Conservation (phyloP, 2,888 invertebrate genomes). For the Tryphoninae sp. region DNA sequence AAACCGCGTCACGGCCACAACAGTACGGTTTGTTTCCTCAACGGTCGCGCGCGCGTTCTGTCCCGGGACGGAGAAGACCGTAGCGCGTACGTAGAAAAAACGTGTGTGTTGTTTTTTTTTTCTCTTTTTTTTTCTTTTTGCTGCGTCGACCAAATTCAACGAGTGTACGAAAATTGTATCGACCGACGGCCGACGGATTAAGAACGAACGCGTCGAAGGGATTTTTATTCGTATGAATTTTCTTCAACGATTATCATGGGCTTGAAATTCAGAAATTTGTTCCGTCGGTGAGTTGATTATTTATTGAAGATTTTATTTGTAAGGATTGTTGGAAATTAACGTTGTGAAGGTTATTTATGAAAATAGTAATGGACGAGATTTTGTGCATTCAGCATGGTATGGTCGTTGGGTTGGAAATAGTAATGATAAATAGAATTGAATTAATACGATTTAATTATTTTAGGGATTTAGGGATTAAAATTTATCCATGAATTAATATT, state of each 20-base stretch:
- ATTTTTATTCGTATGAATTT: slow-evolving; percentile 10
- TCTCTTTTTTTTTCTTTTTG: slow-evolving; percentile 26
- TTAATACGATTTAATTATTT: background rate
- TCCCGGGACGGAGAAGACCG: background rate
- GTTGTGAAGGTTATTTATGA: background rate
- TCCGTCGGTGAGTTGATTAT: slow-evolving; percentile 64
- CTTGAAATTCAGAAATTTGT: slow-evolving; percentile 60
- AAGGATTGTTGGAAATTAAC: background rate
- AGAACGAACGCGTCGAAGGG: background rate
- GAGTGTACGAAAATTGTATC: slow-evolving; percentile 17
- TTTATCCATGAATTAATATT: no score
- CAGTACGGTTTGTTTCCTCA: slow-evolving; percentile 62
- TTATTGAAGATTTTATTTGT: background rate
- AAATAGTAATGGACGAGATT: background rate
- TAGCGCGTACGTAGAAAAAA: background rate
- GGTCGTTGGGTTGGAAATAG: no score
- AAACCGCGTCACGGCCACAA: slow-evolving; percentile 46
- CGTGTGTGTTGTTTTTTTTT: background rate
- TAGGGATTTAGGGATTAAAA: background rate
- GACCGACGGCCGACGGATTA: background rate
- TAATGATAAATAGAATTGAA: background rate
- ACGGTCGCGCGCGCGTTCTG: background rate
- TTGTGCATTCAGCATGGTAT: no score
- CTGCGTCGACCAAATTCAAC: slow-evolving; percentile 14
- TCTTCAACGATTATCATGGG: slow-evolving; percentile 57